Conservation (phyloP, 2,797 vertebrate species). For the Poeciliopsis infans region DNA sequence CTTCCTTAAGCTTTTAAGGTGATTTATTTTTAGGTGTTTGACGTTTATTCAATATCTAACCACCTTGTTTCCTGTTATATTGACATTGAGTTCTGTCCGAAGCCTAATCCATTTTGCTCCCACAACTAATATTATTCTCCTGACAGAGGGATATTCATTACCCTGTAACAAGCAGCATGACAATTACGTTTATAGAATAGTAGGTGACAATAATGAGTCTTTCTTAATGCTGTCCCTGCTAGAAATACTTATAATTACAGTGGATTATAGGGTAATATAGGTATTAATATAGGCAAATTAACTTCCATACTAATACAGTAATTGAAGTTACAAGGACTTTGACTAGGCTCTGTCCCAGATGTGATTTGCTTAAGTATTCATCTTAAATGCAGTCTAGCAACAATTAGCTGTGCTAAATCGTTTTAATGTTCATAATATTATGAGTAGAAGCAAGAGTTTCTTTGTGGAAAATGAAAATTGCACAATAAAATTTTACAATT, state of each 20-base stretch:
- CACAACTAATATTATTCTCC: constrained; percentile 58
- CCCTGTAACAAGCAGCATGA: constrained; percentile 19
- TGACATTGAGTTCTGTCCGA: constrained; percentile 62
- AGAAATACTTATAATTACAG: constrained; percentile 21
- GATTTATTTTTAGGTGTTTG: constrained; percentile 63
- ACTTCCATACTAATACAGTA: constrained; percentile 18
- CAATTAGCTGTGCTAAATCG: not conserved
- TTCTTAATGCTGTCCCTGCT: constrained; percentile 8
- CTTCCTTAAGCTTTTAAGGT: constrained; percentile 46
- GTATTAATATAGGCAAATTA: constrained; percentile 15
- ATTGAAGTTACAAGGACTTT: constrained; percentile 29
- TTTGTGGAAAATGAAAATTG: not conserved
- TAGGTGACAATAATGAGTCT: constrained; percentile 12
- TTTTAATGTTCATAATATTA: not conserved
- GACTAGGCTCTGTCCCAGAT: not conserved
- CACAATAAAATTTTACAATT: not conserved
- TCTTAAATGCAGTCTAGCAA: not conserved
- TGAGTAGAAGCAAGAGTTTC: not conserved
- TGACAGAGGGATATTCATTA: constrained; percentile 56
- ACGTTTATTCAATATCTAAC: constrained; percentile 60
- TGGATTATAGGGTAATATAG: constrained; percentile 4
- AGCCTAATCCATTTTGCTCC: constrained; percentile 63
- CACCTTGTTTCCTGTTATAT: constrained; percentile 43
- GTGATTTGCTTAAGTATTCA: not conserved
- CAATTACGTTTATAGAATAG: not conserved